These are phyloP conservation scores for Cichladusa arquata DNA, from an alignment of 2,113 vertebrate genomes.

Conservation along the genomic window DNA sequence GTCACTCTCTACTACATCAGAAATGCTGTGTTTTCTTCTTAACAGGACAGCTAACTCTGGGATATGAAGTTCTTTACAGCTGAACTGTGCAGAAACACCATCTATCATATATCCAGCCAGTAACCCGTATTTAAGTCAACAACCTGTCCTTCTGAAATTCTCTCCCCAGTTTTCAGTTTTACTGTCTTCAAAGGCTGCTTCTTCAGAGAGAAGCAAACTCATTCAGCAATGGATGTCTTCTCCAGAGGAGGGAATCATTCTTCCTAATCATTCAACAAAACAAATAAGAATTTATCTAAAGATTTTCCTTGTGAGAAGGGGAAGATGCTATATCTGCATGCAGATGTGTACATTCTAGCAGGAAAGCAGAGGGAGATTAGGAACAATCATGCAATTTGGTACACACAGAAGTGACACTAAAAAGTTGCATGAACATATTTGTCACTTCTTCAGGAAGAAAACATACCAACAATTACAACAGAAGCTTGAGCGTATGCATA, in stretches of 20 bases:
- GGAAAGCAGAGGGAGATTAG: background rate
- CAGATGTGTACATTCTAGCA: background rate
- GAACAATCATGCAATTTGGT: background rate
- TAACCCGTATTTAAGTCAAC: background rate
- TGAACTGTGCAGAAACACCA: background rate
- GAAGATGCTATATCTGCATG: background rate
- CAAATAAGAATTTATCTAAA: background rate
- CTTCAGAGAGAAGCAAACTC: background rate
- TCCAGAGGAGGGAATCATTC: background rate
- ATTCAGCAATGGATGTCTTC: background rate
- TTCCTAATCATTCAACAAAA: background rate
- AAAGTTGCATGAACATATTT: background rate
- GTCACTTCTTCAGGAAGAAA: background rate
- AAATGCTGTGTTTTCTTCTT: background rate
- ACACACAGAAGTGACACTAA: background rate
- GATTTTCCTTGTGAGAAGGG: background rate
- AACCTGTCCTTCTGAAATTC: background rate
- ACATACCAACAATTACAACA: background rate
- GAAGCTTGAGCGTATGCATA: background rate
- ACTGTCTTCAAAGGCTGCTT: background rate
- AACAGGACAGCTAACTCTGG: background rate
- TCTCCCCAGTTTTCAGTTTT: background rate
- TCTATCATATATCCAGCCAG: background rate
- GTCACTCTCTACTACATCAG: background rate
- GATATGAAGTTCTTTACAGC: background rate